phyloP scores from a whole-genome alignment of 2,797 vertebrate species.

The Chrosomus eos region DNA sequence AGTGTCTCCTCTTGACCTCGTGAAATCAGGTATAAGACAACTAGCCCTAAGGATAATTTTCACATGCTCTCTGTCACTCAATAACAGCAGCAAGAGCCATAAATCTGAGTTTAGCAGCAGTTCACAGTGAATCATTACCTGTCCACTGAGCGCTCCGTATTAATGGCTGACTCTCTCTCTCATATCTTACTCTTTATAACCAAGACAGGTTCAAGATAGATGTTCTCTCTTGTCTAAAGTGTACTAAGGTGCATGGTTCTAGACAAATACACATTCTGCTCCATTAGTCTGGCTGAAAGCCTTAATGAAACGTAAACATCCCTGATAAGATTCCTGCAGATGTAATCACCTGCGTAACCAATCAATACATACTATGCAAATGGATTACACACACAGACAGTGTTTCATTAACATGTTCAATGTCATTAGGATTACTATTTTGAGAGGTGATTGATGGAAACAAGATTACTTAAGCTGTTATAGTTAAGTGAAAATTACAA shows the following conservation, averaged over 20 bases:
- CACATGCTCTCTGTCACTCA: conserved; percentile 61
- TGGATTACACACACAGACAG: conserved; percentile 45
- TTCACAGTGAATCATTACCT: conserved; percentile 72
- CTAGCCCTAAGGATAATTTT: conserved; percentile 58
- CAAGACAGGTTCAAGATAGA: conserved; percentile 1
- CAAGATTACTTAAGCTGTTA: conserved; percentile 40
- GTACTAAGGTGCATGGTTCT: conserved; percentile 8
- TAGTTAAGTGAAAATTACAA: conserved; percentile 15
- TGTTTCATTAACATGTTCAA: conserved; percentile 51
- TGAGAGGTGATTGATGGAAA: conserved; percentile 38
- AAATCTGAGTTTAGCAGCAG: conserved; percentile 62
- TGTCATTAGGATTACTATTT: conserved; percentile 31
- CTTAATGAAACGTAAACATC: conserved; percentile 57
- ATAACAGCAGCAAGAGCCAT: conserved; percentile 55
- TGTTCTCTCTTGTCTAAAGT: conserved; percentile 20
- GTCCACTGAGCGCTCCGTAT: conserved; percentile 34
- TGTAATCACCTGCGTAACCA: conserved; percentile 48
- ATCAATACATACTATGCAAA: conserved; percentile 56
- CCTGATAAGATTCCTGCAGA: conserved; percentile 50
- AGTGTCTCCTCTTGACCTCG: conserved; percentile 48
- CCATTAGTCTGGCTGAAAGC: conserved; percentile 31
- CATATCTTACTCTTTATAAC: conserved; percentile 27
- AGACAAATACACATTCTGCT: conserved; percentile 37
- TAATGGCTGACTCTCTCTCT: conserved; percentile 34
- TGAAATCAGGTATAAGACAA: conserved; percentile 49